Conservation (phyloP, 2,113 vertebrate species). For the Piprites chloris region DNA sequence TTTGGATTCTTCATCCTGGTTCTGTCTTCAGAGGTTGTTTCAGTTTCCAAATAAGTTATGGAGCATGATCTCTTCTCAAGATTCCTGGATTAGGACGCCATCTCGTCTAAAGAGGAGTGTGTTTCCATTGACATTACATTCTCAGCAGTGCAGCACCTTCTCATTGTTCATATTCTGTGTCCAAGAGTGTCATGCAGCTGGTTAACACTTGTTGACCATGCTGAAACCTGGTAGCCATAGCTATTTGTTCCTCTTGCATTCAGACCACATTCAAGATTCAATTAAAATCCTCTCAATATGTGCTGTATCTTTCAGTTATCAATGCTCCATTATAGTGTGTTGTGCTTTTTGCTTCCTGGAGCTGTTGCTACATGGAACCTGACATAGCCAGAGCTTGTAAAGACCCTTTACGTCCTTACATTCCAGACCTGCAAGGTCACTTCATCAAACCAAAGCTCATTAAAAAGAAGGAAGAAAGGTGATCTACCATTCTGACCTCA, state of each 20-base stretch:
- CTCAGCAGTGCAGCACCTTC: not conserved
- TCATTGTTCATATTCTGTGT: not conserved
- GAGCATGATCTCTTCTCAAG: accelerated
- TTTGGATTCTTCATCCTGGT: not conserved
- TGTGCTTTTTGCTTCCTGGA: not conserved
- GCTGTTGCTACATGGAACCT: not conserved
- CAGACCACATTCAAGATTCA: conserved; percentile 21
- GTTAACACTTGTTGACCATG: not conserved
- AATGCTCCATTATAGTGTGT: not conserved
- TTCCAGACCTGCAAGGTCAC: conserved; percentile 66
- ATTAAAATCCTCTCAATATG: conserved; percentile 24
- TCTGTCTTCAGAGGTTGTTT: not conserved
- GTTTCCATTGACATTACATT: not conserved
- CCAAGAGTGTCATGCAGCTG: not conserved
- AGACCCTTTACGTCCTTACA: conserved; percentile 25
- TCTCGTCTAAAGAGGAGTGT: not conserved
- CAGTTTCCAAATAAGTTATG: not conserved
- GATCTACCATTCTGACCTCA: conserved; percentile 74
- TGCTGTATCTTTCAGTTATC: not conserved
- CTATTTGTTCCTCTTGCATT: not conserved
- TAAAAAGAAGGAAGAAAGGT: conserved; percentile 75
- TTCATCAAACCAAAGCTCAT: conserved; percentile 80
- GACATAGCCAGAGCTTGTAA: conserved; percentile 20
- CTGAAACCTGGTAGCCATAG: not conserved
- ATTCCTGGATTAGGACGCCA: not conserved